These are phyloP conservation scores for Cladorhizidae sp. DNA, from an alignment of 37 sponge, comb jelly and placozoan genomes.

Conservation along the genomic window DNA sequence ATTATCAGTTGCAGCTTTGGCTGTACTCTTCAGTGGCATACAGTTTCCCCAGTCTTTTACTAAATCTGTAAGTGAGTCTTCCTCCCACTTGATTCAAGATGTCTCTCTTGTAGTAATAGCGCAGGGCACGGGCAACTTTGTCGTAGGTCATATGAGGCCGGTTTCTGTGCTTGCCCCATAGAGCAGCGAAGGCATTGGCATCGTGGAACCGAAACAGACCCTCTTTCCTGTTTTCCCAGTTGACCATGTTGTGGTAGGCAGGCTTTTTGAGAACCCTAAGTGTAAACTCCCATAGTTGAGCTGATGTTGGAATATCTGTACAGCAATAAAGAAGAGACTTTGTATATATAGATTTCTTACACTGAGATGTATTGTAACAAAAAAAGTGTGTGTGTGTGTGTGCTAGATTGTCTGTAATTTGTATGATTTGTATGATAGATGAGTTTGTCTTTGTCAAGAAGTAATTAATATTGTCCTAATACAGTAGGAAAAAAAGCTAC, in stretches of 20 bases:
- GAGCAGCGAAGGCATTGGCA: slow-evolving; percentile 74
- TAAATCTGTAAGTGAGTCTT: slow-evolving; percentile 73
- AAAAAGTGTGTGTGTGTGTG: too few relatives aligned
- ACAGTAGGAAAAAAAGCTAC: slow-evolving; percentile 18
- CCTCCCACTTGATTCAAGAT: slow-evolving; percentile 82
- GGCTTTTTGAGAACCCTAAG: slow-evolving; percentile 73
- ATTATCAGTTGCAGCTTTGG: neutral
- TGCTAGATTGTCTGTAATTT: too few relatives aligned
- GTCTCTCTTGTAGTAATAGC: slow-evolving; percentile 79
- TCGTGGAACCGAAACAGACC: slow-evolving; percentile 82
- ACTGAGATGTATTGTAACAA: too few relatives aligned
- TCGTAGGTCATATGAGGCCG: slow-evolving; percentile 77
- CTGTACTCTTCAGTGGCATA: slow-evolving; percentile 18
- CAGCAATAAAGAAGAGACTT: neutral
- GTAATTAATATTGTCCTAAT: too few relatives aligned
- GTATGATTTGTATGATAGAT: too few relatives aligned
- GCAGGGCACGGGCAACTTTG: slow-evolving; percentile 76
- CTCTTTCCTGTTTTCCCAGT: slow-evolving; percentile 81
- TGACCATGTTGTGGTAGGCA: slow-evolving; percentile 65
- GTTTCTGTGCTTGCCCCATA: slow-evolving; percentile 84
- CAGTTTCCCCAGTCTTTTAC: slow-evolving; percentile 48
- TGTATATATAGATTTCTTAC: neutral
- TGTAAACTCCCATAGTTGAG: slow-evolving; percentile 83
- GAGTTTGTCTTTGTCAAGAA: too few relatives aligned
- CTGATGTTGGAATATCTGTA: slow-evolving; percentile 69